Evolutionary conservation across 2,888 invertebrate species (phyloP).

Genomic region (Pollenia angustigena): DNA sequence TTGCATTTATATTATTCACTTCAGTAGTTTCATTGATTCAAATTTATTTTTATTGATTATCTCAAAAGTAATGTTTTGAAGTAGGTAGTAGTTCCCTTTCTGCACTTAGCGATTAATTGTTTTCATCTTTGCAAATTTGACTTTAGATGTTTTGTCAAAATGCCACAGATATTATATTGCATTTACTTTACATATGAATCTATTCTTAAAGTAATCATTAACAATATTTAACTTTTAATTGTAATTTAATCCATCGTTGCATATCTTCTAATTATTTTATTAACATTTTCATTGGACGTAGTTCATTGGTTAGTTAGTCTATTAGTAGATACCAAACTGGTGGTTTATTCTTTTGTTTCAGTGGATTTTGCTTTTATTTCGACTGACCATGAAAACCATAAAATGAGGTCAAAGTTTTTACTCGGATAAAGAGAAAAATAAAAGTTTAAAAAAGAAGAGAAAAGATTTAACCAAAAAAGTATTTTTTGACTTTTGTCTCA

Average conservation of each 20-base stretch:
- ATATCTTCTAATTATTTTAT: background rate
- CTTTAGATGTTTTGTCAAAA: too few relatives aligned
- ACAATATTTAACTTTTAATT: slow-evolving; percentile 23
- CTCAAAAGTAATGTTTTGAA: too few relatives aligned
- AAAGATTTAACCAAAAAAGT: background rate
- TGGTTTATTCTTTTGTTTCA: slow-evolving; percentile 3
- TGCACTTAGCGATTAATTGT: too few relatives aligned
- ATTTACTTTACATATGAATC: background rate
- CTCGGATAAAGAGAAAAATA: slow-evolving; percentile 3
- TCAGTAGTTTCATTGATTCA: too few relatives aligned
- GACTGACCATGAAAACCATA: slow-evolving; percentile 53
- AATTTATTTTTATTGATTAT: too few relatives aligned
- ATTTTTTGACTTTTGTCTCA: background rate
- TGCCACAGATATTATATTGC: too few relatives aligned
- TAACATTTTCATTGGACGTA: slow-evolving; percentile 18
- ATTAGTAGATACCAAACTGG: background rate
- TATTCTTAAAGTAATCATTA: background rate
- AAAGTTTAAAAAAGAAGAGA: background rate
- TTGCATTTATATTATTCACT: too few relatives aligned
- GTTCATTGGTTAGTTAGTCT: slow-evolving; percentile 5
- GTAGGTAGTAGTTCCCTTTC: too few relatives aligned
- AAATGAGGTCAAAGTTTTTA: slow-evolving; percentile 52
- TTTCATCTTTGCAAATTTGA: too few relatives aligned
- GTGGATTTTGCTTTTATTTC: background rate
- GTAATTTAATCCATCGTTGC: background rate